Base-by-base conservation (phyloP, 2,113 vertebrate species). In the Anguilla rostrata region DNA sequence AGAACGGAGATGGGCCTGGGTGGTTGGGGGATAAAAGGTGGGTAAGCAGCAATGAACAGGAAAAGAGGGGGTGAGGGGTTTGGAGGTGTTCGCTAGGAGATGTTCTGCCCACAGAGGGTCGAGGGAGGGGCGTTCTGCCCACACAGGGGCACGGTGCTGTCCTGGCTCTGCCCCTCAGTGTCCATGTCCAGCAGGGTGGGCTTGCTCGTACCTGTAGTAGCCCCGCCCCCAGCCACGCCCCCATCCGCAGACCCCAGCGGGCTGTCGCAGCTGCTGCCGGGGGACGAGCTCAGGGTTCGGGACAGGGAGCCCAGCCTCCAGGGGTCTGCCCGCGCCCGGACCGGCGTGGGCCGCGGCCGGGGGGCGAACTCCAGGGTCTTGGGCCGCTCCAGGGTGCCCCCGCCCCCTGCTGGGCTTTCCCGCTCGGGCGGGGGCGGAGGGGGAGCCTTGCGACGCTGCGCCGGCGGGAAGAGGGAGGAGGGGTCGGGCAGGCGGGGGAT, bases 171-270 rank as follows among this genome's bases (percentile, higher is more conserved):
- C 9, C 97, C 97, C 88, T 98, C 97, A 93, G 96, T 93, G 92
- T 98, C 97, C 94, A 97, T 95, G 95, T 98, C 97, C 88, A 98
- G 96, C 87, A 98, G 94, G 8, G 93, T 97, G 78, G 94, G 96
- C 81, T 90, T 91, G 0, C 60, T 90, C 43, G 15, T 92, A 87
- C 39, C 91, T 91, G 29, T 91, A 63, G 29, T 91, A 63, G 8
- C 90, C 56, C 9, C 93, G 87, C 41, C 90, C 92, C 95, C 92
- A 63, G 8, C 90, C 56, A 7, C 93, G 87, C 41, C 90, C 92
- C 95, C 92, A 91, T 96, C 95, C n/a, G 94, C 94, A 0, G 94
- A 95, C 0, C 92, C 95, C 0, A 93, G 91, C 0, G 95, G 95
- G 87, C 95, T 96, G 86, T 95, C 95, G 0, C 95, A 94, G 92